These are phyloP conservation scores for Poecilia picta DNA, from an alignment of 2,797 vertebrate genomes.

Conservation along the genomic window DNA sequence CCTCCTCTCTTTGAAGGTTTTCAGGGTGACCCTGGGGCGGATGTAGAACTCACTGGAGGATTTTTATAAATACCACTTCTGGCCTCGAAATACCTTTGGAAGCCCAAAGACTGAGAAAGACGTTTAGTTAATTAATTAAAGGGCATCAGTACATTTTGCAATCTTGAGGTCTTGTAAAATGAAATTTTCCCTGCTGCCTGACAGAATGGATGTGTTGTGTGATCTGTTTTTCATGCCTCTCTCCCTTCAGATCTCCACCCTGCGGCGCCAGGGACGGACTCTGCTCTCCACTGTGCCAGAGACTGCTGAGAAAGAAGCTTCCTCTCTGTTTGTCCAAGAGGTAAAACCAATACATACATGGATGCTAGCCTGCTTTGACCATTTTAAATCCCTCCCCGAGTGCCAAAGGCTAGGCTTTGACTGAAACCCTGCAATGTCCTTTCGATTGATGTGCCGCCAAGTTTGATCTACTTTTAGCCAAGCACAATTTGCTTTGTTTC, in stretches of 20 bases:
- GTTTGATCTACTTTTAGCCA: constrained; percentile 36
- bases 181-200: constrained; percentile 12
- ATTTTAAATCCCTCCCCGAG: not conserved
- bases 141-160: constrained; percentile 21
- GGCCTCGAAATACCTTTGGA: not conserved
- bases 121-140: not conserved
- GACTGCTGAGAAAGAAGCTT: constrained; percentile 90
- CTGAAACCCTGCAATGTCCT: constrained; percentile 10
- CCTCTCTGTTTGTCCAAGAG: constrained; percentile 95
- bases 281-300: constrained; percentile 89
- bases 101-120: not conserved
- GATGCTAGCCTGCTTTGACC: constrained; percentile 36
- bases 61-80: not conserved
- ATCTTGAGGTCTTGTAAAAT: constrained; percentile 17
- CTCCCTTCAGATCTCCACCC: constrained; percentile 84
- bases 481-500: constrained; percentile 39
- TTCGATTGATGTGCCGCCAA: constrained; percentile 36
- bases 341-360: constrained; percentile 77
- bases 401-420: constrained; percentile 5
- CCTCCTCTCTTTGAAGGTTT: not conserved
- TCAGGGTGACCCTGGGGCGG: not conserved
- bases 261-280: constrained; percentile 90
- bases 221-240: constrained; percentile 45
- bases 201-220: constrained; percentile 27
- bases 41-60: not conserved